These are phyloP conservation scores for Disparrhopalites patrizii DNA, from an alignment of 2,888 invertebrate genomes.

Conservation along the genomic window DNA sequence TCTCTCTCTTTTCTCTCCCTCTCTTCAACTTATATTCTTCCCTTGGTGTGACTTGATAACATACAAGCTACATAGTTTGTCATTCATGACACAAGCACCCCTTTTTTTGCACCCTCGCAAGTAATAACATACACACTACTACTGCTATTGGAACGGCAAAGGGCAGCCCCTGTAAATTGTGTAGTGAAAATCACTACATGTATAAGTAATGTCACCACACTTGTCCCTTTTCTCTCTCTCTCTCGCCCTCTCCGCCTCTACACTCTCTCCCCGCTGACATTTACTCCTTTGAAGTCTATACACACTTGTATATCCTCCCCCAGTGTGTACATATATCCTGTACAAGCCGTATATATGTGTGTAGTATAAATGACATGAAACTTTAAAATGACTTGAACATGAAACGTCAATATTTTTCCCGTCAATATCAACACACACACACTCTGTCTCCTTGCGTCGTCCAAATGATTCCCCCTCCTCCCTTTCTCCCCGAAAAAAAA, in stretches of 20 bases:
- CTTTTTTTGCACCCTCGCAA: too few species aligned
- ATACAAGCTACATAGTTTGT: too few species aligned
- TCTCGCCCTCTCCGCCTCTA: slow-evolving; percentile 19
- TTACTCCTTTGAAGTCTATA: too few species aligned
- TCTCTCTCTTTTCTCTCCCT: background rate
- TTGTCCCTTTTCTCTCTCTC: slow-evolving; percentile 10
- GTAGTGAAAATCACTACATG: too few species aligned
- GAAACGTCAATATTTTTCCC: slow-evolving; percentile 31
- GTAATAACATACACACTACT: too few species aligned
- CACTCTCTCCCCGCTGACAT: slow-evolving; percentile 4
- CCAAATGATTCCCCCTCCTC: slow-evolving; percentile 28
- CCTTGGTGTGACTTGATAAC: too few species aligned
- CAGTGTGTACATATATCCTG: background rate
- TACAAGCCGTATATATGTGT: too few species aligned
- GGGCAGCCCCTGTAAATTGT: background rate
- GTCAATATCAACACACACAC: slow-evolving; percentile 22
- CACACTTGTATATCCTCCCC: too few species aligned
- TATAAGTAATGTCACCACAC: slow-evolving; percentile 27
- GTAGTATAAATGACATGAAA: too few species aligned
- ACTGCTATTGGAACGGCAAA: too few species aligned
- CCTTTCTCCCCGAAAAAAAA: too few species aligned
- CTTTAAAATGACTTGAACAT: slow-evolving; percentile 29
- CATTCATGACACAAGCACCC: too few species aligned
- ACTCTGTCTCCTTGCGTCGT: slow-evolving; percentile 7
- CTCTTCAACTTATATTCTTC: background rate